Evolutionary conservation across 2,888 invertebrate species (phyloP).

Genomic region (Strigamia transsilvanica): DNA sequence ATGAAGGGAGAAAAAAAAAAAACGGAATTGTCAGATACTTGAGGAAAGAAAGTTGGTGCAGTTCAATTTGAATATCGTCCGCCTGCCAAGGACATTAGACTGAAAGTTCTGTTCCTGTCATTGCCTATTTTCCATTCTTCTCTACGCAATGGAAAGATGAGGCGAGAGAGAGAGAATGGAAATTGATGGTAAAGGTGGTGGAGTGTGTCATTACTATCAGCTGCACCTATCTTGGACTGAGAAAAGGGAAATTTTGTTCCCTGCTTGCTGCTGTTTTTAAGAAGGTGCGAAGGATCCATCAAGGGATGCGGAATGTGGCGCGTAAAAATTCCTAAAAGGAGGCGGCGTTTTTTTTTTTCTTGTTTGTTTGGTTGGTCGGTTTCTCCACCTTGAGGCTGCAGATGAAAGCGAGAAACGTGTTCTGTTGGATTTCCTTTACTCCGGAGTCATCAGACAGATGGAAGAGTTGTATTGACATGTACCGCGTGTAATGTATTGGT

Average conservation of each 20-base stretch:
- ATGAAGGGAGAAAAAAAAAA: background rate
- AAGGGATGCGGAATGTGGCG: too few relatives aligned
- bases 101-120: constrained; percentile 14
- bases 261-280: constrained; percentile 12
- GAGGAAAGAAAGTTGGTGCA: constrained; percentile 6
- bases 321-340: too few relatives aligned
- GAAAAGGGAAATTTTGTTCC: background rate
- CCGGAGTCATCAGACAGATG: background rate
- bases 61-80: constrained; percentile 15
- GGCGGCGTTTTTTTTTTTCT: too few relatives aligned
- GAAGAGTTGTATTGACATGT: background rate
- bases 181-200: constrained; percentile 10
- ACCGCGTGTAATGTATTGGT: constrained; percentile 1
- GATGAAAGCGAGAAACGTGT: background rate
- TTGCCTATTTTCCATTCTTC: constrained; percentile 20
- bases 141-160: constrained; percentile 9
- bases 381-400: background rate
- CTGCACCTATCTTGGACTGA: background rate
- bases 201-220: constrained; percentile 20
- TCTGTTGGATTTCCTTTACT: background rate
- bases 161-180: constrained; percentile 11
- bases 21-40: constrained; percentile 2
- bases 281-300: background rate
- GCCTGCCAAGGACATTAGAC: constrained; percentile 14
- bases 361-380: background rate